A percentile compares a stretch with the other conserved stretches of the same genome.
These are phyloP conservation scores for Drosophila pullipes DNA, from an alignment of 2,888 invertebrate genomes.

Conservation along the genomic window DNA sequence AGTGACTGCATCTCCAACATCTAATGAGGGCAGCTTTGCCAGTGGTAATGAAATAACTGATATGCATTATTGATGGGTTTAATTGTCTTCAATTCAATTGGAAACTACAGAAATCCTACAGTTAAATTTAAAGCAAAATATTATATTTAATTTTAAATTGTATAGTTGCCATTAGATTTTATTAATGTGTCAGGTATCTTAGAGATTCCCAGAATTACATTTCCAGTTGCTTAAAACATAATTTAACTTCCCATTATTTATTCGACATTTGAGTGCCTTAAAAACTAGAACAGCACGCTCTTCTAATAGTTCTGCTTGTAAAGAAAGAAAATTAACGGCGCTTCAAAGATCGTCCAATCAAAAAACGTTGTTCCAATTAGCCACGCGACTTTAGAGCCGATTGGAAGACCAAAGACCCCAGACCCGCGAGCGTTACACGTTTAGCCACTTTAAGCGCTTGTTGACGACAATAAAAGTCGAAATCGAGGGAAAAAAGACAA, in stretches of 20 bases:
- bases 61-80: conserved; percentile 21
- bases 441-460: conserved; percentile 63
- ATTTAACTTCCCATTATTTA: too few relatives aligned
- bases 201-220: neutral
- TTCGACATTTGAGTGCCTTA: neutral
- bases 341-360: conserved; percentile 11
- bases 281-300: neutral
- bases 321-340: neutral
- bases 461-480: conserved; percentile 56
- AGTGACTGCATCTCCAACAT: neutral
- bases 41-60: conserved; percentile 16
- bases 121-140: neutral
- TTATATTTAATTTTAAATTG: neutral
- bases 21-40: neutral
- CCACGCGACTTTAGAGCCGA: conserved; percentile 41
- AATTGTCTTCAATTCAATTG: conserved; percentile 17
- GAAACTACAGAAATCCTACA: neutral
- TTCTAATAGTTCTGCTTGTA: neutral
- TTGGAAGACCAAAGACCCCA: conserved; percentile 17
- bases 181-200: too few relatives aligned
- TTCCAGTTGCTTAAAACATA: neutral
- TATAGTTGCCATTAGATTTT: too few relatives aligned
- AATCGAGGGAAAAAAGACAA: conserved; percentile 31
- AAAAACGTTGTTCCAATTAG: conserved; percentile 51
- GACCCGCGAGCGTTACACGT: conserved; percentile 46